These are phyloP conservation scores for Rhea americana DNA, from an alignment of 2,113 vertebrate species.

Conservation along the genomic window DNA sequence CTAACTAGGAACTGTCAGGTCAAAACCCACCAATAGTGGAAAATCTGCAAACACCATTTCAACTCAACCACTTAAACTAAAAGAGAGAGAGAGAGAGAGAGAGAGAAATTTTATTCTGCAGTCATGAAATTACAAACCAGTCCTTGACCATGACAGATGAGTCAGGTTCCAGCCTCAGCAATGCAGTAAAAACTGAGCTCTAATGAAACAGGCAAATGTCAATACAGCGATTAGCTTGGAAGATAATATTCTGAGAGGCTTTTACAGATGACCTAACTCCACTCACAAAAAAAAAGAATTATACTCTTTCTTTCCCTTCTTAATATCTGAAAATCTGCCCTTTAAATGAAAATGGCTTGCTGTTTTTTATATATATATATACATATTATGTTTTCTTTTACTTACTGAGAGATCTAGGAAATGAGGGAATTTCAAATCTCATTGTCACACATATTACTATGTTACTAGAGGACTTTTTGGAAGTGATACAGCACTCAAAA, in stretches of 20 bases:
- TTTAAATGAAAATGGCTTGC: conserved; percentile 21
- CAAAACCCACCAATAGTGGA: background rate
- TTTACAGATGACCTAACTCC: conserved; percentile 63
- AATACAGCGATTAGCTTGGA: conserved; percentile 61
- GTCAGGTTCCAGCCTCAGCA: conserved; percentile 53
- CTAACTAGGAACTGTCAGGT: background rate
- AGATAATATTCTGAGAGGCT: conserved; percentile 68
- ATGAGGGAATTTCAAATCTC: conserved; percentile 20
- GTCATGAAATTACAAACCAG: conserved; percentile 62
- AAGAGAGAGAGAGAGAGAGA: background rate
- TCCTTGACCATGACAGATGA: conserved; percentile 56
- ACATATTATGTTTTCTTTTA: background rate
- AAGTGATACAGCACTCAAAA: background rate
- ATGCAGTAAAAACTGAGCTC: conserved; percentile 48
- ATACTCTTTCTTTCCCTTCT: conserved; percentile 6
- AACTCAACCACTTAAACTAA: background rate
- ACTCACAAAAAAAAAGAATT: conserved; percentile 33
- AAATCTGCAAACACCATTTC: background rate
- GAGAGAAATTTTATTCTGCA: background rate
- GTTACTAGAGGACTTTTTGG: background rate
- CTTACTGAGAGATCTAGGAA: background rate
- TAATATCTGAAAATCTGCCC: background rate
- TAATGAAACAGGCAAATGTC: conserved; percentile 71
- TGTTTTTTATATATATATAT: background rate
- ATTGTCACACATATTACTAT: background rate